A percentile compares a stretch with the other conserved stretches of the same genome.
Evolutionary conservation across 23 tunicate genomes (phyloP).

Genomic region (Corella eumyota): DNA sequence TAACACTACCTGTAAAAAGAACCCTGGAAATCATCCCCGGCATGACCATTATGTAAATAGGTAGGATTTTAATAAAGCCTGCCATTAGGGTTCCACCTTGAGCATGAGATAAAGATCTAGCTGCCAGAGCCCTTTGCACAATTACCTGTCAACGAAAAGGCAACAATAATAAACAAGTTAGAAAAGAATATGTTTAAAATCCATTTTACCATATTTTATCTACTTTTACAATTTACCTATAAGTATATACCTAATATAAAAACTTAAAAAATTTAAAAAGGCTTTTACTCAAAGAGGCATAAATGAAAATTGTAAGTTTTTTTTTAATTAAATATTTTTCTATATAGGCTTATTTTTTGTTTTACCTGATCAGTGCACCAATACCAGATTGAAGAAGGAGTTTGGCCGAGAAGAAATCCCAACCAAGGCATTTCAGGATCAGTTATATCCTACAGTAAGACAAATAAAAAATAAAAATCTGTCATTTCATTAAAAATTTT

Average conservation of each 20-base stretch:
- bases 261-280: too few relatives aligned
- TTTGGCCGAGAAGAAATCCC: conserved; percentile 70
- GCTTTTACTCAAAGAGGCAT: too few relatives aligned
- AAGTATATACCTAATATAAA: too few relatives aligned
- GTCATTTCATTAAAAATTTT: too few relatives aligned
- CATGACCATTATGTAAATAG: conserved; percentile 68
- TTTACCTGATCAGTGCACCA: conserved; percentile 90
- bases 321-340: too few relatives aligned
- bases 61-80: conserved; percentile 56
- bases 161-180: too few relatives aligned
- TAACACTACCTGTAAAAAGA: conserved; percentile 37
- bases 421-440: conserved; percentile 79
- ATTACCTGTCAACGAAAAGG: conserved; percentile 68
- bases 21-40: conserved; percentile 83
- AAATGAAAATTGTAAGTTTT: too few relatives aligned
- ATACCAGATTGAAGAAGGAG: conserved; percentile 78
- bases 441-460: conserved; percentile 20
- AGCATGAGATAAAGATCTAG: conserved; percentile 44
- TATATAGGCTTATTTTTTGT: too few relatives aligned
- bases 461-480: too few relatives aligned
- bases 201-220: too few relatives aligned
- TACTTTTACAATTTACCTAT: too few relatives aligned
- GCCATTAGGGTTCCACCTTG: conserved; percentile 78
- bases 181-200: too few relatives aligned
- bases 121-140: conserved; percentile 76